Evolutionary conservation across 2,113 vertebrate genomes (phyloP).

Genomic region (Sapayoa aenigma): DNA sequence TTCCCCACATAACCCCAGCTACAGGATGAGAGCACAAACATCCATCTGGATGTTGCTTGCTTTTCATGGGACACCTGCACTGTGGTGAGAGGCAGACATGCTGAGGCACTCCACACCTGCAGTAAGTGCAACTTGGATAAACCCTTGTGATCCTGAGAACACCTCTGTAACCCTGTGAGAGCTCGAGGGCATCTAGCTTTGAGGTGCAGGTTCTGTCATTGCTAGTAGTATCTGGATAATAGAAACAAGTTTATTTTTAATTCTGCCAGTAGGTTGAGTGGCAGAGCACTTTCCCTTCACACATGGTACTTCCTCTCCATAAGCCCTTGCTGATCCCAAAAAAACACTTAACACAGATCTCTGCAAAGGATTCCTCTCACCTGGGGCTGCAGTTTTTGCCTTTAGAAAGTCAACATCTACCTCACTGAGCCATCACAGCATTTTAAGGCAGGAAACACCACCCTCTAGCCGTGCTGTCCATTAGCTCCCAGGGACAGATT

Average conservation of each 20-base stretch:
- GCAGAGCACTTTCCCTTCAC: neutral
- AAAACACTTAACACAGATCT: neutral
- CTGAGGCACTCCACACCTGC: neutral
- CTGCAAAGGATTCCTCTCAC: conserved; percentile 25
- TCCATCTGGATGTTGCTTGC: neutral
- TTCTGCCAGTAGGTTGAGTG: neutral
- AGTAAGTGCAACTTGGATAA: neutral
- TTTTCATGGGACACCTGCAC: fast-evolving
- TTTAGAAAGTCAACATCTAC: neutral
- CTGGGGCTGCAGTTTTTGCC: neutral
- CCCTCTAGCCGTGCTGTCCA: neutral
- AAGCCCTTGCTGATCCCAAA: neutral
- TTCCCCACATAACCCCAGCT: neutral
- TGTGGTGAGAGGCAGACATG: fast-evolving
- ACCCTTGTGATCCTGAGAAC: neutral
- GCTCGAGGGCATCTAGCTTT: neutral
- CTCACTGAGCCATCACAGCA: neutral
- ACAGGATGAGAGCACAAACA: neutral
- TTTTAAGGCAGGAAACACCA: neutral
- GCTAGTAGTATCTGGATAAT: neutral
- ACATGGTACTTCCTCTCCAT: neutral
- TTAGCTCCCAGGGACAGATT: neutral
- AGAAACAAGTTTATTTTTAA: neutral
- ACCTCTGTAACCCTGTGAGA: neutral
- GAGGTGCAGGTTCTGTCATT: neutral